Evolutionary conservation across 2,797 vertebrate species (phyloP), one percentile per base, ranked within the genome.

Genomic region (Diceros bicornis): DNA sequence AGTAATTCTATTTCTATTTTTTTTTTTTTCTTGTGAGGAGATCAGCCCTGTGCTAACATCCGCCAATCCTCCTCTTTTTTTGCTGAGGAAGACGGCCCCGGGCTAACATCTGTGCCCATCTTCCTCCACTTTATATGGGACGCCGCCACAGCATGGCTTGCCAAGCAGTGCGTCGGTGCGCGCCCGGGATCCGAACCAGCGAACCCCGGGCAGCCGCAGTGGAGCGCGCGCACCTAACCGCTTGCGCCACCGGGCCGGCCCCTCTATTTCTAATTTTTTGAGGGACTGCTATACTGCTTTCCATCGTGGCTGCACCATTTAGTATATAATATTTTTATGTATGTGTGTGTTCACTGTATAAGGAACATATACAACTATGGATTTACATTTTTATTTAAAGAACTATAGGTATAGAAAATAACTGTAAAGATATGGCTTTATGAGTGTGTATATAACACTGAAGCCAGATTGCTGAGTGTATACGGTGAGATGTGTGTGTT

Each of bases 371-470:
- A 87, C 4, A 87, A 7, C 5, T 95, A 52, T 21, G 25, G 7
- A 94, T 75, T 90, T 44, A 71, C 78, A 32, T 52, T 59, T 95
- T 97, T 61, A 87, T 61, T 89, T 87, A 55, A 79, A 66, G 14
- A 88, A 89, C 7, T 82, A 18, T 47, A 95, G 29, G 29, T 57
- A 23, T 86, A 95, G 55, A 66, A 55, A 66, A 4, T 62, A 7
- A 84, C 55, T 57, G 34, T 69, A 71, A 96, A 61, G 18, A 47
- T 57, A 21, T 72, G 14, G 4, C 4, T 89, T 11, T 83, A 78
- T 57, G 27, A 92, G 23, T 88, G 12, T 72, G 64, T 77, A 14
- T 17, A 62, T n/a, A 92, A 89, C 13, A 62, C 47, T 75, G 13
- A 97, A 83, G n/a, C 74, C 92, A 57, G 75, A 47, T 77, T 95